Percentiles rank a stretch among this genome's conserved stretches.
These are phyloP conservation scores for Gobionotothen gibberifrons DNA, from an alignment of 2,797 vertebrate species.

Conservation along the genomic window DNA sequence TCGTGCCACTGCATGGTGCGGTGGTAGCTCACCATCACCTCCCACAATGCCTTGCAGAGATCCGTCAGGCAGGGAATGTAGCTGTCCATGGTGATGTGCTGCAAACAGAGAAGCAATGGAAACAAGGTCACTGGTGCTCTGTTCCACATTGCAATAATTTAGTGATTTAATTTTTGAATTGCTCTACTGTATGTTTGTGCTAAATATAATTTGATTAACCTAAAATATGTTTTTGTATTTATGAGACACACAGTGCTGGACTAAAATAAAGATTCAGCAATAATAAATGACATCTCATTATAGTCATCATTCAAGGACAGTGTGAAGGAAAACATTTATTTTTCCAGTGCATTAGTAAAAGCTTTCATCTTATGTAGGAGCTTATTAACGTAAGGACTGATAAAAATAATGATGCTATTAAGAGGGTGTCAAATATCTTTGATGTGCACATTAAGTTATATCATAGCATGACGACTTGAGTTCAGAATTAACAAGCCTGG, in stretches of 20 bases:
- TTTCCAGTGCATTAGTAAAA: slow-evolving; percentile 15
- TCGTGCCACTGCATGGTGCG: slow-evolving; percentile 98
- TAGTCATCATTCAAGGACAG: slow-evolving; percentile 37
- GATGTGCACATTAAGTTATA: not conserved
- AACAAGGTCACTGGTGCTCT: slow-evolving; percentile 31
- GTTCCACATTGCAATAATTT: not conserved
- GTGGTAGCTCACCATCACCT: slow-evolving; percentile 99
- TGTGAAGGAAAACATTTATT: slow-evolving; percentile 30
- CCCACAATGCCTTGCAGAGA: slow-evolving; percentile 98
- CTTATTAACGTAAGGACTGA: slow-evolving; percentile 34
- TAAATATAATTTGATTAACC: too few species aligned
- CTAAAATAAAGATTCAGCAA: slow-evolving; percentile 9
- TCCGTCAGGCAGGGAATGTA: slow-evolving; percentile 98
- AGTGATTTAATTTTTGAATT: not conserved
- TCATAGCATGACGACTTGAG: not conserved
- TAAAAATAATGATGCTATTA: slow-evolving; percentile 18
- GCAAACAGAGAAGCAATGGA: slow-evolving; percentile 38
- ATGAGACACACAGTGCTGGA: not conserved
- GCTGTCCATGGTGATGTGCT: slow-evolving; percentile 98
- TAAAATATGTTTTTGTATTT: too few species aligned
- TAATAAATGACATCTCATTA: slow-evolving; percentile 32
- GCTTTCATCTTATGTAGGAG: slow-evolving; percentile 33
- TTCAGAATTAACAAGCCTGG: not conserved
- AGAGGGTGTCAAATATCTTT: not conserved
- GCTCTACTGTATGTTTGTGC: not conserved